Evolutionary conservation across 2,797 vertebrate genomes (phyloP).

Genomic region (Dendrocincla tyrannina): DNA sequence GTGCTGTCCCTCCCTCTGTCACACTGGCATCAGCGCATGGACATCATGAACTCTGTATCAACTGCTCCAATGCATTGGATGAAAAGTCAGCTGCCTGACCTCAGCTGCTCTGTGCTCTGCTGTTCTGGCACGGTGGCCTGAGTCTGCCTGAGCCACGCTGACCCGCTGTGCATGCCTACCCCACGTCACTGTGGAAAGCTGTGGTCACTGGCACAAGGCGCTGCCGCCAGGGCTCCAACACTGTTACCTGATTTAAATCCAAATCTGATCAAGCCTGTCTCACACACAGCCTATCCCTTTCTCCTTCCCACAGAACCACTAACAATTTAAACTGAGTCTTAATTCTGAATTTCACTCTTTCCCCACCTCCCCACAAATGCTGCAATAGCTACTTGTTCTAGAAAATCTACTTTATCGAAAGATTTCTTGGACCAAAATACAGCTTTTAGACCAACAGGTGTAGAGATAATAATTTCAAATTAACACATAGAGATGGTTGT

Average conservation of each 20-base stretch:
- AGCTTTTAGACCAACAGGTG: background rate
- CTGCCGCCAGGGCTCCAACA: background rate
- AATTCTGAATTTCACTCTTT: background rate
- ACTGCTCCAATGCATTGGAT: background rate
- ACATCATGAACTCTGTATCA: background rate
- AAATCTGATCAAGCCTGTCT: background rate
- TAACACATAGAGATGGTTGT: background rate
- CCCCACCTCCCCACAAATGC: background rate
- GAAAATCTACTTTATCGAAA: background rate
- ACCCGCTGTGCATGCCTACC: accelerated
- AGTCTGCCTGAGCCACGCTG: accelerated
- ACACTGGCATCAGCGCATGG: background rate
- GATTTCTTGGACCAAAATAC: background rate
- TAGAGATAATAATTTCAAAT: background rate
- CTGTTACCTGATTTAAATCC: background rate
- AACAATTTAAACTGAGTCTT: background rate
- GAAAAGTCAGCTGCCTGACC: background rate
- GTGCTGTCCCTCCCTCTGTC: background rate
- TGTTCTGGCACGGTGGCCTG: background rate
- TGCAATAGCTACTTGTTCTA: background rate
- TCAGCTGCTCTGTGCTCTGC: background rate
- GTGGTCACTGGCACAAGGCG: background rate
- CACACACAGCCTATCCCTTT: background rate
- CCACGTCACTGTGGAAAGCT: accelerated
- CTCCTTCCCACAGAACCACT: background rate